phyloP scores from a whole-genome alignment of 2,797 vertebrate genomes.

The Columba guinea region DNA sequence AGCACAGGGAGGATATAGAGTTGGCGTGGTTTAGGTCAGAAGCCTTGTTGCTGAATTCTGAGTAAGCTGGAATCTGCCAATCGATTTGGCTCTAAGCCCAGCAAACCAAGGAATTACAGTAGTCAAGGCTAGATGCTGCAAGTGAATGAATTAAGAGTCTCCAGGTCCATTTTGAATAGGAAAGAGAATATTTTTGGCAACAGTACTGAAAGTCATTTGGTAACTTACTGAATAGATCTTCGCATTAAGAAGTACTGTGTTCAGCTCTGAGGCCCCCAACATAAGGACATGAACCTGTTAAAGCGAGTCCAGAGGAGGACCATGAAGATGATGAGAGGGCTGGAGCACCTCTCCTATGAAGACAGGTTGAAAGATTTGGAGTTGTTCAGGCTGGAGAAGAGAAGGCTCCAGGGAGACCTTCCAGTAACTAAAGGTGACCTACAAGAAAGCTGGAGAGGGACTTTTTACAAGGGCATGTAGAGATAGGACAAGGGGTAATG shows the following conservation, averaged over 20 bases:
- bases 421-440: no score
- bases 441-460: no score
- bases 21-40: conserved; percentile 51
- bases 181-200: conserved; percentile 35
- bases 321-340: no score
- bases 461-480: no score
- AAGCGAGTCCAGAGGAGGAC: no score
- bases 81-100: conserved; percentile 57
- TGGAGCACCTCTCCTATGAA: no score
- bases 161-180: conserved; percentile 27
- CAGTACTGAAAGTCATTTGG: not conserved
- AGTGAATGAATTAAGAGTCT: conserved; percentile 40
- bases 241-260: not conserved
- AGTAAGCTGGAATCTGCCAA: conserved; percentile 35
- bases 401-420: no score
- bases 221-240: not conserved
- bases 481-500: no score
- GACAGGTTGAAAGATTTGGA: no score
- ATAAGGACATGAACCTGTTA: no score
- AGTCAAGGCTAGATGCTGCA: conserved; percentile 7
- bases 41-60: conserved; percentile 23
- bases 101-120: conserved; percentile 57
- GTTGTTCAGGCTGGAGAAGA: no score
- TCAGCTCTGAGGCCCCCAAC: no score
- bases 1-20: conserved; percentile 22